Base-by-base conservation (phyloP, 2,888 invertebrate genomes). In the Eupithecia dodoneata region DNA sequence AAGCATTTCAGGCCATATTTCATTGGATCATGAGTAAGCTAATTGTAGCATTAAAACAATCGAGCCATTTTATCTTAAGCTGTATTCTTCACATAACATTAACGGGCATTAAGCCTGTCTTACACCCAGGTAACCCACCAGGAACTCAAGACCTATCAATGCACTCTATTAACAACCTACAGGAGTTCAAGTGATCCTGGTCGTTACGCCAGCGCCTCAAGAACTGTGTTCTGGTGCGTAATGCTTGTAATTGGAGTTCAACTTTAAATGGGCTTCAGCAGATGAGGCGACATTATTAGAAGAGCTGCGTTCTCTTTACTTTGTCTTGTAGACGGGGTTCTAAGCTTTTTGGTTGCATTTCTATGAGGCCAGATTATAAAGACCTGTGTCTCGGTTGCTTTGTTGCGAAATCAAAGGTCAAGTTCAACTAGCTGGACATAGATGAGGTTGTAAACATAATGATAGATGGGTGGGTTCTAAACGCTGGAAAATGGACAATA, bases 381-480 rank as follows among this genome's bases (percentile, higher is more conserved):
- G 70, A 70, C 4, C 74, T 59, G 45, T 45, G n/a, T 15, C 1
- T 70, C 9, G 59, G 5, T 15, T 10, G 30, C 2, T 59, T 59
- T 15, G 47, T 55, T 47, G 5, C 4, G 74, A 52, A 30, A 5
- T 45, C 4, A 0, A 45, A 70, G 74, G 15, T 63, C 74, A 30
- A 0, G 30, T 42, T 59, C 6, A 41, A 47, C 13, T 70, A 47
- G 74, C 42, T 30, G 45, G 42, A 6, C 49, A n/a, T 73, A 73
- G 67, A 73, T 49, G 73, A 74, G 55, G 52, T 74, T 71, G 66
- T 42, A 69, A 75, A 72, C 75, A 72, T 75, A 66, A 67, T 75
- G 71, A 75, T 72, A 52, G 72, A 75, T 67, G 55, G 52, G 71
- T 45, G 18, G 67, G 52, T 71, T 18, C 65, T 65, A 65, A 73